phyloP scores from a whole-genome alignment of 1,140 invertebrate species.

The Brachionus angularis region DNA sequence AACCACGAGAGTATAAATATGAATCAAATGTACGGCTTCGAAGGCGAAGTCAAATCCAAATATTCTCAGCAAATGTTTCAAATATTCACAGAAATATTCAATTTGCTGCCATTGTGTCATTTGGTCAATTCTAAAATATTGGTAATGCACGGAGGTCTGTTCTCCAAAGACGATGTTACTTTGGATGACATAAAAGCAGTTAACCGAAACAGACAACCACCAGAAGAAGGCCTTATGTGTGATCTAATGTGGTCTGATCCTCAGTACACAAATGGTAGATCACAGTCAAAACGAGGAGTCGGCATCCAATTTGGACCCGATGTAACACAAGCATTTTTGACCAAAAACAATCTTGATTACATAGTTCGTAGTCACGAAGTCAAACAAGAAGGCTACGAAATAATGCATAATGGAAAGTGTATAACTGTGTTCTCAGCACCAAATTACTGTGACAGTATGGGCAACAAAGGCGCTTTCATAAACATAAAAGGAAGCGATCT shows the following conservation, averaged over 20 bases:
- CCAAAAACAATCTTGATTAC: slow-evolving; percentile 81
- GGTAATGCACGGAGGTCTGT: slow-evolving; percentile 90
- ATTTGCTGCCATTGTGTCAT: slow-evolving; percentile 90
- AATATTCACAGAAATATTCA: slow-evolving; percentile 96
- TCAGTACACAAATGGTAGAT: slow-evolving; percentile 75
- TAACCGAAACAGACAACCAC: slow-evolving; percentile 89
- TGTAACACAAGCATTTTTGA: slow-evolving; percentile 54
- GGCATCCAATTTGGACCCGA: slow-evolving; percentile 93
- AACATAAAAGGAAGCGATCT: slow-evolving; percentile 38
- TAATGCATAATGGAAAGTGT: slow-evolving; percentile 75
- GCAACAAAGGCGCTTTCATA: slow-evolving; percentile 75
- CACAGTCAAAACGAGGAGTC: slow-evolving; percentile 90
- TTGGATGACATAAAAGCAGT: slow-evolving; percentile 81
- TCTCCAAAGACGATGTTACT: slow-evolving; percentile 79
- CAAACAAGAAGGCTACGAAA: slow-evolving; percentile 90
- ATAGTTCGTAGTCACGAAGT: slow-evolving; percentile 95
- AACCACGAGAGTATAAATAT: slow-evolving; percentile 96
- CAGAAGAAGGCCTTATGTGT: slow-evolving; percentile 87
- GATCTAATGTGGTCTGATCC: slow-evolving; percentile 98
- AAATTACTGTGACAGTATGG: slow-evolving; percentile 99
- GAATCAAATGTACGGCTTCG: slow-evolving; percentile 99
- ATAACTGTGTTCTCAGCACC: slow-evolving; percentile 73
- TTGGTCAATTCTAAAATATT: slow-evolving; percentile 86
- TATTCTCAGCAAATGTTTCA: slow-evolving; percentile 86
- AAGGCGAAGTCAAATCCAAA: slow-evolving; percentile 93